Conservation (phyloP, 2,888 invertebrate genomes). For the Rhopalosiphum nymphaeae region DNA sequence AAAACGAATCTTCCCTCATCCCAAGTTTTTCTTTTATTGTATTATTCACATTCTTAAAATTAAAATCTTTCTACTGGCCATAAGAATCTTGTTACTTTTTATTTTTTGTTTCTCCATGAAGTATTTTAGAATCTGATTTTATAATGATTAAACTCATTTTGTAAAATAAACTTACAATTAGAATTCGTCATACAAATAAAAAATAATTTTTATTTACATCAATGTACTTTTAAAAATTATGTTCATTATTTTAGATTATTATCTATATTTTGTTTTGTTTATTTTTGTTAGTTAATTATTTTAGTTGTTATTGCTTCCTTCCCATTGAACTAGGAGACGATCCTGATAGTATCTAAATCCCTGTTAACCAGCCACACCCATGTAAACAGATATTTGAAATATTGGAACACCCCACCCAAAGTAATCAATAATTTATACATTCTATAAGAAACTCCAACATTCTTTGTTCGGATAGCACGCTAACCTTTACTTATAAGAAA, state of each 20-base stretch:
- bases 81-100: not conserved
- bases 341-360: constrained; percentile 42
- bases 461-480: constrained; percentile 42
- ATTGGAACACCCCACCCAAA: constrained; percentile 52
- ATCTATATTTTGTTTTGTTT: not conserved
- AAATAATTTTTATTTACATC: not conserved
- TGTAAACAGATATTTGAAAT: constrained; percentile 54
- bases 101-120: not conserved
- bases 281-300: constrained; percentile 20
- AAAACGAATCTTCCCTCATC: not conserved
- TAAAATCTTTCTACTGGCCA: not conserved
- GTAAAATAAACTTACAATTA: not conserved
- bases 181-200: not conserved
- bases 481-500: constrained; percentile 41
- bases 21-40: not conserved
- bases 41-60: not conserved
- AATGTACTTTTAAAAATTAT: not conserved
- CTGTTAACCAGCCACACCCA: constrained; percentile 56
- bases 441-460: constrained; percentile 25
- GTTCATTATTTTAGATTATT: not conserved
- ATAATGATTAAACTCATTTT: not conserved
- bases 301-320: not conserved
- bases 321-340: not conserved
- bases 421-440: constrained; percentile 61
- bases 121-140: not conserved